Evolutionary conservation across 2,888 invertebrate genomes (phyloP).

Genomic region (Helobdella robusta): DNA sequence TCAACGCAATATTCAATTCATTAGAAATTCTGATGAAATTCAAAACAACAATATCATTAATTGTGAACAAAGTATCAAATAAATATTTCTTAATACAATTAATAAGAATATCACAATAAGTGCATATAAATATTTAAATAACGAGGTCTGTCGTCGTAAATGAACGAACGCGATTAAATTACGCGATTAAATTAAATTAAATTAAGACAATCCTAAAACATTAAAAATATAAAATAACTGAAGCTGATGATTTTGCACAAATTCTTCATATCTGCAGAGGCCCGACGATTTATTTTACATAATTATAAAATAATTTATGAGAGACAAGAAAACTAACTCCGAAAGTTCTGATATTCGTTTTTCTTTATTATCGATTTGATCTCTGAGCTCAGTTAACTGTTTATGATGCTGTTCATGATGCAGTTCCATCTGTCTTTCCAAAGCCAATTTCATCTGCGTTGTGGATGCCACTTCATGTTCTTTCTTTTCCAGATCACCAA

Average conservation of each 20-base stretch:
- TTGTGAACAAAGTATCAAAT: background rate
- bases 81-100: background rate
- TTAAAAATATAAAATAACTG: too few relatives aligned
- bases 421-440: conserved; percentile 89
- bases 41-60: background rate
- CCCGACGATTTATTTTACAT: too few relatives aligned
- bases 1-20: conserved; percentile 80
- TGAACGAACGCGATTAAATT: too few relatives aligned
- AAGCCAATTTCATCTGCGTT: conserved; percentile 61
- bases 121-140: too few relatives aligned
- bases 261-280: too few relatives aligned
- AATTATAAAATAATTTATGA: too few relatives aligned
- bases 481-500: conserved; percentile 41
- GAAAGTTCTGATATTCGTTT: conserved; percentile 80
- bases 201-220: too few relatives aligned
- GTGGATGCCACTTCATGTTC: conserved; percentile 45
- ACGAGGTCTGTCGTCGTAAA: too few relatives aligned
- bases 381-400: conserved; percentile 77
- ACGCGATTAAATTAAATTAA: too few relatives aligned
- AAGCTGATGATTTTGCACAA: too few relatives aligned
- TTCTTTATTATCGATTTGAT: conserved; percentile 88
- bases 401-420: conserved; percentile 84
- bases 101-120: too few relatives aligned
- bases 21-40: conserved; percentile 53
- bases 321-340: conserved; percentile 60